Evolutionary conservation across 2,113 vertebrate genomes (phyloP), one percentile per base, ranked within the genome.

Genomic region (Ciconia stormi): DNA sequence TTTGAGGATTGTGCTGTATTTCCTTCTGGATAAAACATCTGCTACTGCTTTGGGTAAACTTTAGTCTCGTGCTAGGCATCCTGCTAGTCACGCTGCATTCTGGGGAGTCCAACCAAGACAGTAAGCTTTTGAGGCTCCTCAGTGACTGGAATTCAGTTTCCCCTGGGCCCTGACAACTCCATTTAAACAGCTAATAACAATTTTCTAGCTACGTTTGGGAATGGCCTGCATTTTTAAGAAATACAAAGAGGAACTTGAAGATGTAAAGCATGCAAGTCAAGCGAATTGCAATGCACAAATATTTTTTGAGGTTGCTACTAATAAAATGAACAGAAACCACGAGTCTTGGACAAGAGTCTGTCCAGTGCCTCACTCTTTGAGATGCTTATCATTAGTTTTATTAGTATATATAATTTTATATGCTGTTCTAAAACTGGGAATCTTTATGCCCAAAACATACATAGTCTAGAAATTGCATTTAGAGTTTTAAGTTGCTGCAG

Each of bases 401-500:
- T 82, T 63, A 50, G n/a, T 91, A 50, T 25, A 80, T 92, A 34
- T 58, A 7, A 53, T 56, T 92, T 95, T 69, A 42, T 91, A 8
- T 82, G 18, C 18, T 72, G 18, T 89, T 93, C 8, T 85, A 29
- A 82, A 93, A 62, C 49, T 27, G 4, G 13, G n/a, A 62, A 32
- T 82, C 87, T 87, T 84, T 76, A 69, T 87, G 22, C 40, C 59
- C 42, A 1, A 7, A 18, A 85, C 87, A 10, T 70, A 50, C 1
- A 0, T 72, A 12, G 19, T 79, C 49, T 96, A 73, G 83, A 97
- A 96, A 86, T 36, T 87, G 18, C 88, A 55, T 92, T 91, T 96
- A 77, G 66, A 59, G 81, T 96, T 97, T 83, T 52, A 97, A 89
- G 89, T 78, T 95, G 65, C 74, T 97, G 77, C 93, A 94, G 92